Base-by-base conservation (phyloP, 2,888 invertebrate genomes). In the Eurytoma californica region DNA sequence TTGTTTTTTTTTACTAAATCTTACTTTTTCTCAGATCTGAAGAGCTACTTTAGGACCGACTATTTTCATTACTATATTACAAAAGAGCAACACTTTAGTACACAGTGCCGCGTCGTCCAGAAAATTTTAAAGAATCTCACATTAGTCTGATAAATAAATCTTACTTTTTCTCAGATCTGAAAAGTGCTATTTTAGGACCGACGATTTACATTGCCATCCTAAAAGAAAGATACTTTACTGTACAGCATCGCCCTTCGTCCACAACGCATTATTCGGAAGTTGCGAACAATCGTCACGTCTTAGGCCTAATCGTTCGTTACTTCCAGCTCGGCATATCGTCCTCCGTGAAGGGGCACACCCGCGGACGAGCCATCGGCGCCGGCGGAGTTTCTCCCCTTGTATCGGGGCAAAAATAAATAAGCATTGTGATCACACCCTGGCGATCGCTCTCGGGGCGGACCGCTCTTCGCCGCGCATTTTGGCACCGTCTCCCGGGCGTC, bases 351-450 rank as follows among this genome's bases (percentile, higher is more conserved):
- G 39, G 7, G 9, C 1, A 39, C 9, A 9, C 39, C 39, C 24
- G 24, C 1, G 24, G 39, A 9, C 1, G 9, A 28, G 16, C 39
- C n/a, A 2, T 61, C 30, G 39, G 39, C 39, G 7, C 39, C 39
- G 39, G 0, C 9, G 39, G 39, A 9, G 39, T 7, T 39, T 39
- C 24, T 63, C 9, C 51, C 51, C 16, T 20, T 7, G 13, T 55
- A 55, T 51, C 28, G 39, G 39, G 51, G 53, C 61, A 68, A 69
- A 63, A 51, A 72, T 66, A 79, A 75, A 79, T 79, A 75, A 79
- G 66, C 72, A 70, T 79, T 70, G 79, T 39, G 69, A 53, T 79
- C 66, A 61, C 72, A 55, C 47, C 73, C 58, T 24, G 55, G 49
- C 57, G 18, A 49, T 24, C 24, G 5, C 5, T 39, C 47, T 60